Evolutionary conservation across 2,797 vertebrate species (phyloP), one percentile per base, ranked within the genome.

Genomic region (Trachops cirrhosus): DNA sequence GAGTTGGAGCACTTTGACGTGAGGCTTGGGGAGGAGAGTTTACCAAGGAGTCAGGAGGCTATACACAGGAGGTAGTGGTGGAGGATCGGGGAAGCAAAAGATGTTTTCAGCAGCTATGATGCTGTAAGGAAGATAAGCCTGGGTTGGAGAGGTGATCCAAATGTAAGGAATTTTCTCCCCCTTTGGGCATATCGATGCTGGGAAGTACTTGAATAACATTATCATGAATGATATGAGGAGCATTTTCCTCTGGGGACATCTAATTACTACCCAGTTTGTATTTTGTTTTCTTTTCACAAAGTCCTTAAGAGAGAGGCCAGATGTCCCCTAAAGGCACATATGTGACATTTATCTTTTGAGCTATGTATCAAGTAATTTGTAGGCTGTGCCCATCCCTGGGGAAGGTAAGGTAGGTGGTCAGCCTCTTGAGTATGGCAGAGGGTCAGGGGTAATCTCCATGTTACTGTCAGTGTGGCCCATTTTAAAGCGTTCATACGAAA

Each of bases 191-290:
- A 1, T 75, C 57, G 73, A 0, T 84, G 7, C 64, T 74, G 8
- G 41, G 19, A 82, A 85, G 44, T 91, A 41, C 41, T 92, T 80
- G 29, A 71, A 70, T 93, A 54, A 29, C 24, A 6, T 41, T 71
- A 82, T 44, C 32, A 10, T 29, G 74, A 78, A 39, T 82, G 44
- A 75, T 44, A 39, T 16, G 26, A 59, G 64, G 62, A 86, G 91
- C 1, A 8, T 79, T 95, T 93, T 86, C 78, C 74, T 93, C 50
- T 39, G 50, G 54, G 77, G 29, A 67, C 24, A 48, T 85, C 67
- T 96, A 86, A 93, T 94, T 86, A 62, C 52, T 73, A 52, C 46
- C 68, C 19, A 32, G 19, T 86, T 91, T 73, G 44, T 96, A 52
- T 85, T 93, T 86, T 85, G 67, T 92, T 86, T 78, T 22, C 82